Conservation (phyloP, 1,140 invertebrate genomes). For the Trichonephila clavata region DNA sequence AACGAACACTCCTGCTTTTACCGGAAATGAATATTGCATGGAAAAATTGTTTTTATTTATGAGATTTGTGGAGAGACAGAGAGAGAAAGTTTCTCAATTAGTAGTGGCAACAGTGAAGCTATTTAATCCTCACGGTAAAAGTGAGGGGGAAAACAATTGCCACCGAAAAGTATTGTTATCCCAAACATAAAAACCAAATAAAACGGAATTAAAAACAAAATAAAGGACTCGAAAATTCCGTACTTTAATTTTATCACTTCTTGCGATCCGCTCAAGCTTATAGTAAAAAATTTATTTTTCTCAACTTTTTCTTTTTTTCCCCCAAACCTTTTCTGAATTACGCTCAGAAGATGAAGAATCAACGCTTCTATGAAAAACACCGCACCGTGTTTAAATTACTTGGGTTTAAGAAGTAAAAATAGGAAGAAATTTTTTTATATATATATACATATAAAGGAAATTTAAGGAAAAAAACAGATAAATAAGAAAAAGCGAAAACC, state of each 20-base stretch:
- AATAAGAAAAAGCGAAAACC: slow-evolving; percentile 43
- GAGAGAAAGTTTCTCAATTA: slow-evolving; percentile 57
- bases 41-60: slow-evolving; percentile 51
- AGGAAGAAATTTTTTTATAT: no score
- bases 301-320: neutral
- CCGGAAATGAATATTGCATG: slow-evolving; percentile 52
- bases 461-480: slow-evolving; percentile 46
- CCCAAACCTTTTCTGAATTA: slow-evolving; percentile 44
- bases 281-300: neutral
- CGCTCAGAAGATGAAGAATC: slow-evolving; percentile 68
- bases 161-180: slow-evolving; percentile 56
- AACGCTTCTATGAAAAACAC: slow-evolving; percentile 61
- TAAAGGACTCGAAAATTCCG: slow-evolving; percentile 14
- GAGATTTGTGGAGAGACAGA: neutral
- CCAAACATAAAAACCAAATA: slow-evolving; percentile 60
- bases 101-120: slow-evolving; percentile 28
- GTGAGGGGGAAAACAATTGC: slow-evolving; percentile 38
- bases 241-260: slow-evolving; percentile 61
- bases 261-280: slow-evolving; percentile 33
- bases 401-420: slow-evolving; percentile 63
- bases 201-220: slow-evolving; percentile 58
- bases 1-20: slow-evolving; percentile 11
- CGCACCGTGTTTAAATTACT: slow-evolving; percentile 71
- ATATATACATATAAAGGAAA: neutral
- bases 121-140: slow-evolving; percentile 36